phyloP scores from a whole-genome alignment of 2,888 invertebrate genomes.

The Microctonus brassicae region DNA sequence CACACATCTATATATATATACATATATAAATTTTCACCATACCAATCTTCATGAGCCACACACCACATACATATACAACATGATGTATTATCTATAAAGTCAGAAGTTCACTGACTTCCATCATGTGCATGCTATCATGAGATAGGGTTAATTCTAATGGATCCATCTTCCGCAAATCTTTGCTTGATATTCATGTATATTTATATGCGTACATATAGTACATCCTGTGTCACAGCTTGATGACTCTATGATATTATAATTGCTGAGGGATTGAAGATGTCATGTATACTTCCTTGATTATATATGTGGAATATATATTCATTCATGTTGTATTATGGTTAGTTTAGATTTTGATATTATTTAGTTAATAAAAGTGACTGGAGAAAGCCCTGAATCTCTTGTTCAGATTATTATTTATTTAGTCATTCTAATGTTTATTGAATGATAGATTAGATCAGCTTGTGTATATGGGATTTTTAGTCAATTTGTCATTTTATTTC shows the following conservation, averaged over 20 bases:
- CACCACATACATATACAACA: background rate
- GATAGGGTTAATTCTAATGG: slow-evolving; percentile 42
- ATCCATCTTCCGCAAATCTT: slow-evolving; percentile 30
- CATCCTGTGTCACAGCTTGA: too few relatives aligned
- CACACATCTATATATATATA: slow-evolving; percentile 6
- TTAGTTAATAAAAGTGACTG: too few relatives aligned
- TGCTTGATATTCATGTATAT: slow-evolving; percentile 2
- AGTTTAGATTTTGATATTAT: too few relatives aligned
- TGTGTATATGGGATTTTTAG: slow-evolving; percentile 7
- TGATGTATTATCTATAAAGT: slow-evolving; percentile 11
- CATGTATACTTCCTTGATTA: too few relatives aligned
- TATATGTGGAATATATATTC: slow-evolving; percentile 9
- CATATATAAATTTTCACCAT: background rate
- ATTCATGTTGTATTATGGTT: background rate
- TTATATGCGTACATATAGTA: too few relatives aligned
- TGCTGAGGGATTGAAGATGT: slow-evolving; percentile 16
- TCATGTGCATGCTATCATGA: slow-evolving; percentile 21
- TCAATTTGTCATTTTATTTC: slow-evolving; percentile 29
- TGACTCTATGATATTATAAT: slow-evolving; percentile 41
- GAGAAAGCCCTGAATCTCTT: too few relatives aligned
- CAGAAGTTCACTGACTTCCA: slow-evolving; percentile 11
- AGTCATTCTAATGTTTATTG: slow-evolving; percentile 17
- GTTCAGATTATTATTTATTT: background rate
- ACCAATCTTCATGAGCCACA: background rate
- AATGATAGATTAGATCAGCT: slow-evolving; percentile 32